phyloP scores from a whole-genome alignment of 2,888 invertebrate species.

The Phymatocera aterrima region DNA sequence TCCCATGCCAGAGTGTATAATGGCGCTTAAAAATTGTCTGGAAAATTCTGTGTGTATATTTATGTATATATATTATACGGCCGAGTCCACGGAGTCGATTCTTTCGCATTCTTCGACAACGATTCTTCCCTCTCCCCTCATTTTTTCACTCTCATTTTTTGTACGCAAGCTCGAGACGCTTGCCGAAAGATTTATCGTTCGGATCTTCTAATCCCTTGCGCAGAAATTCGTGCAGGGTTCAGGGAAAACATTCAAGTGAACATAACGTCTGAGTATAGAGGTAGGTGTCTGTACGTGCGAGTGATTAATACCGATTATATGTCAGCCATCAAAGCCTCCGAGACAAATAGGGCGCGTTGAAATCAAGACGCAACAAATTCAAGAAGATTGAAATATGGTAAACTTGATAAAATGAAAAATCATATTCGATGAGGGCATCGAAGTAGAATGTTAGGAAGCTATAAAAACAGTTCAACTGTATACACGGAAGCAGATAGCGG shows the following conservation, averaged over 20 bases:
- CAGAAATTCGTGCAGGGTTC: background rate
- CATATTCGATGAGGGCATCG: no score
- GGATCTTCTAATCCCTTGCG: background rate
- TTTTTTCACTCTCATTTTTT: background rate
- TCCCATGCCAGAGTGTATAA: slow-evolving; percentile 28
- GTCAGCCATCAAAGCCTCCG: background rate
- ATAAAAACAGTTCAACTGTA: no score
- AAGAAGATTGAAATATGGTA: no score
- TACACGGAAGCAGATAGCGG: no score
- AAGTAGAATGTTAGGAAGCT: no score
- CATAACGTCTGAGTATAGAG: no score
- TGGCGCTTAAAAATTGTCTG: slow-evolving; percentile 8
- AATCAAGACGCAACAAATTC: no score
- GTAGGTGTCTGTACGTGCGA: no score
- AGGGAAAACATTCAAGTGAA: no score
- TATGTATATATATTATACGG: background rate
- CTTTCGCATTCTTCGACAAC: background rate
- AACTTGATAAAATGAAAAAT: no score
- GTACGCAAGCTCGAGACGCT: background rate
- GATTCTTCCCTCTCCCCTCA: no score
- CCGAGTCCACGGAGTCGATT: background rate
- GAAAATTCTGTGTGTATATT: background rate
- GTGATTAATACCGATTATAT: slow-evolving; percentile 3
- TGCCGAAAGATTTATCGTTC: background rate
- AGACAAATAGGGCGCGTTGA: background rate